Evolutionary conservation across 2,113 vertebrate genomes (phyloP).

Genomic region (Petrocephalus microphthalmus): DNA sequence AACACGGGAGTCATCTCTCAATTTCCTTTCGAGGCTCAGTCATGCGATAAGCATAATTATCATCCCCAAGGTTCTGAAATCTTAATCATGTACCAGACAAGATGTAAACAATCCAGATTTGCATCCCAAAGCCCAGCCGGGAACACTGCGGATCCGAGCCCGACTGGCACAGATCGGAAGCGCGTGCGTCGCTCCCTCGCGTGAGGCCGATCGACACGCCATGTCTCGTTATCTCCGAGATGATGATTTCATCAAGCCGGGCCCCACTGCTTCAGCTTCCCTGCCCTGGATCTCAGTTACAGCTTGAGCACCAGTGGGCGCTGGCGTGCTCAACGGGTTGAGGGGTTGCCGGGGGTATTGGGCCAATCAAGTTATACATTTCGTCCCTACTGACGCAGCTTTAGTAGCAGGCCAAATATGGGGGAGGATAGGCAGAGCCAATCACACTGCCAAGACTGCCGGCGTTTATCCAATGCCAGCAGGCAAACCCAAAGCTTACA

Average conservation of each 20-base stretch:
- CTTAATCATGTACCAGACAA: slow-evolving; percentile 13
- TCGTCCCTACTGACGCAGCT: not conserved
- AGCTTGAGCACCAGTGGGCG: not conserved
- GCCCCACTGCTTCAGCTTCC: not conserved
- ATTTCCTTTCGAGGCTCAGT: slow-evolving; percentile 12
- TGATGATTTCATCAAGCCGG: not conserved
- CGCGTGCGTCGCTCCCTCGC: not conserved
- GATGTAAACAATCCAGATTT: slow-evolving; percentile 12
- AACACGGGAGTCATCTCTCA: slow-evolving; percentile 3
- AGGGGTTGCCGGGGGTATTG: not conserved
- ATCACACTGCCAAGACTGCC: not conserved
- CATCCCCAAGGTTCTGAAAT: not conserved
- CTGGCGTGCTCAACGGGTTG: not conserved
- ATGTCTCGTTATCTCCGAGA: not conserved
- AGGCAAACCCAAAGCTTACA: not conserved
- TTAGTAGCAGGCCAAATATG: not conserved
- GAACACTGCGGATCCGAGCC: not conserved
- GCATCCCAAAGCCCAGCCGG: not conserved
- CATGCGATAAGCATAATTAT: slow-evolving; percentile 15
- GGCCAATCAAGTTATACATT: not conserved
- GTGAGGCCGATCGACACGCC: not conserved
- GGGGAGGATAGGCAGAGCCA: not conserved
- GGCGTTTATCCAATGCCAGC: not conserved
- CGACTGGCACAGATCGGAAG: not conserved
- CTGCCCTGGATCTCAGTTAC: not conserved